A percentile compares a stretch with the other conserved stretches of the same genome.
Conservation (phyloP, 2,797 vertebrate species). For the Vireo griseus region DNA sequence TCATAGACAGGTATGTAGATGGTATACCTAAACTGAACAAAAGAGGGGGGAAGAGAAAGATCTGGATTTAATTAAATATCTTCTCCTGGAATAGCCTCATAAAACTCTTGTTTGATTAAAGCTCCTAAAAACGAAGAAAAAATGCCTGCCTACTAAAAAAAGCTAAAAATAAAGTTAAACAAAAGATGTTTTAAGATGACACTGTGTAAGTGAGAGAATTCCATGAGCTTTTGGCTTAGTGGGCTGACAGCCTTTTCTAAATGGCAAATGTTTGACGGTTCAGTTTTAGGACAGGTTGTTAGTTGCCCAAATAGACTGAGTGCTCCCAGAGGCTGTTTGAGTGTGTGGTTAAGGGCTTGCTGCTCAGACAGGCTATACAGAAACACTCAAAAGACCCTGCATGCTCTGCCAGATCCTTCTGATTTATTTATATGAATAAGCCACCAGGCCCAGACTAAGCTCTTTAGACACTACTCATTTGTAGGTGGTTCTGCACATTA, state of each 20-base stretch:
- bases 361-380: constrained; percentile 50
- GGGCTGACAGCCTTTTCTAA: constrained; percentile 11
- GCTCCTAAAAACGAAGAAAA: background rate
- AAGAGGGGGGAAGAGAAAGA: background rate
- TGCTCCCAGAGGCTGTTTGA: constrained; percentile 48
- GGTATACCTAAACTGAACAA: background rate
- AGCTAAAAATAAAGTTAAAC: background rate
- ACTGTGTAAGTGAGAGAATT: background rate
- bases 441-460: constrained; percentile 17
- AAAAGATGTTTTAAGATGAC: background rate
- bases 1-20: constrained; percentile 13
- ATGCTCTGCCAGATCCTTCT: constrained; percentile 30
- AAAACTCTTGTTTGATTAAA: constrained; percentile 8
- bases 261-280: constrained; percentile 21
- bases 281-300: constrained; percentile 49
- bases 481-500: constrained; percentile 26
- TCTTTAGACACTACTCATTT: constrained; percentile 30
- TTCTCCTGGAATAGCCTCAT: background rate
- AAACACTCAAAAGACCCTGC: constrained; percentile 33
- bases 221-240: background rate
- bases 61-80: background rate
- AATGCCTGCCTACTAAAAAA: background rate
- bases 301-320: constrained; percentile 51
- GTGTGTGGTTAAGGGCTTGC: constrained; percentile 39
- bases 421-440: constrained; percentile 59